These are phyloP conservation scores for Erannis defoliaria DNA, from an alignment of 2,888 invertebrate species.

Conservation along the genomic window DNA sequence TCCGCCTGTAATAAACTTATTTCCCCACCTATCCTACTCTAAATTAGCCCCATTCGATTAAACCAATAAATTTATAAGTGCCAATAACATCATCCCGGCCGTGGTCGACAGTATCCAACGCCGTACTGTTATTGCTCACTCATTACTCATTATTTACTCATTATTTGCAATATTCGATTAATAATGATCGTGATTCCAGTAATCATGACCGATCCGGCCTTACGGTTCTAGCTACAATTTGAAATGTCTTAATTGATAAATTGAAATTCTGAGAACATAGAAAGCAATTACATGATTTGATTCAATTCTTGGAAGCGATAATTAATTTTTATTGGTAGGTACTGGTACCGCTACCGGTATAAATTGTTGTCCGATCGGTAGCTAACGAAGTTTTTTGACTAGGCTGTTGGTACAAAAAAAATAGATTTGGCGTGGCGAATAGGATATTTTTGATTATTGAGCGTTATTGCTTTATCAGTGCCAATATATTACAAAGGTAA, in stretches of 20 bases:
- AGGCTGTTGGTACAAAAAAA: conserved; percentile 44
- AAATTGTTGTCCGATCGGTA: conserved; percentile 52
- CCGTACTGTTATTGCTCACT: conserved; percentile 66
- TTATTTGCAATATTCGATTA: conserved; percentile 79
- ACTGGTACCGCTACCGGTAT: conserved; percentile 56
- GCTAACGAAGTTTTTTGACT: conserved; percentile 50
- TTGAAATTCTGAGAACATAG: conserved; percentile 61
- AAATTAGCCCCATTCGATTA: conserved; percentile 77
- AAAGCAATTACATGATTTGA: conserved; percentile 59
- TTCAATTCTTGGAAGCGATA: conserved; percentile 57
- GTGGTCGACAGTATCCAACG: conserved; percentile 63
- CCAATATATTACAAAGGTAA: conserved; percentile 73
- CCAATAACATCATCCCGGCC: conserved; percentile 70
- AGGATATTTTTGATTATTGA: conserved; percentile 71
- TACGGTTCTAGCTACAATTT: conserved; percentile 57
- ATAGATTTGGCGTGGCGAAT: conserved; percentile 56
- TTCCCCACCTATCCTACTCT: conserved; percentile 78
- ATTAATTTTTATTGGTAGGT: conserved; percentile 51
- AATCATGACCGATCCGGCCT: conserved; percentile 62
- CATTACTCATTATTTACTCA: too few species aligned
- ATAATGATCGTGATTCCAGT: conserved; percentile 72
- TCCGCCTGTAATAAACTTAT: conserved; percentile 79
- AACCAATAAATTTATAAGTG: conserved; percentile 78
- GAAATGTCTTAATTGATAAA: conserved; percentile 73
- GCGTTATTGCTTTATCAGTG: conserved; percentile 68